Conservation (phyloP, 2,113 vertebrate genomes). For the Campylorhamphus procurvoides region DNA sequence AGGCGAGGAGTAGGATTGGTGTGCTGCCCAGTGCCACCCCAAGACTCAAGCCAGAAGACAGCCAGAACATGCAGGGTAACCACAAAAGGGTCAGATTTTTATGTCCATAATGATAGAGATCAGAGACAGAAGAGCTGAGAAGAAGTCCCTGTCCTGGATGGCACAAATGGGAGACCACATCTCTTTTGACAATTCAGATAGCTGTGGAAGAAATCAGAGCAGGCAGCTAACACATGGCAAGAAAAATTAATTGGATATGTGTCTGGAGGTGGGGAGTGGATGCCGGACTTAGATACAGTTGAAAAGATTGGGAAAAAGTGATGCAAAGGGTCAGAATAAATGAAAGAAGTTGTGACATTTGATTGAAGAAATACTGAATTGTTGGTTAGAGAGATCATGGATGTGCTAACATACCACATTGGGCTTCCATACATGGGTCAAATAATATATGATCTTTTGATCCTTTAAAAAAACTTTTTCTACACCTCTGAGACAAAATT, state of each 20-base stretch:
- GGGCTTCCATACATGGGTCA: background rate
- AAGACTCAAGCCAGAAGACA: background rate
- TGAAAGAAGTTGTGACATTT: background rate
- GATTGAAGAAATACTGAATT: background rate
- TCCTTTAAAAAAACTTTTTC: background rate
- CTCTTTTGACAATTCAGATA: background rate
- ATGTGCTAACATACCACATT: background rate
- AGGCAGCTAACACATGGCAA: background rate
- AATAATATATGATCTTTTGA: background rate
- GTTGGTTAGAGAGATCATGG: background rate
- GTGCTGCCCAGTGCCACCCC: background rate
- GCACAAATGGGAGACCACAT: background rate
- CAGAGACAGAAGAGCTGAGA: background rate
- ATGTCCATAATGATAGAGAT: accelerated
- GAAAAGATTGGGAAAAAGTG: background rate
- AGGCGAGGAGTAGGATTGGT: background rate
- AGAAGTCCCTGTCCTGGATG: background rate
- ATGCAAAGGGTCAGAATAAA: background rate
- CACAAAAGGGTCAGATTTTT: background rate
- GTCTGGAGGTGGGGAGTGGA: accelerated
- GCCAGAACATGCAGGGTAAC: background rate
- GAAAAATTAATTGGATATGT: accelerated
- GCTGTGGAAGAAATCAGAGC: background rate
- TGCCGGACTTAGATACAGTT: background rate
- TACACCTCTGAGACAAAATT: background rate